Evolutionary conservation across 2,797 vertebrate species (phyloP).

Genomic region (Anisognathus igniventris): DNA sequence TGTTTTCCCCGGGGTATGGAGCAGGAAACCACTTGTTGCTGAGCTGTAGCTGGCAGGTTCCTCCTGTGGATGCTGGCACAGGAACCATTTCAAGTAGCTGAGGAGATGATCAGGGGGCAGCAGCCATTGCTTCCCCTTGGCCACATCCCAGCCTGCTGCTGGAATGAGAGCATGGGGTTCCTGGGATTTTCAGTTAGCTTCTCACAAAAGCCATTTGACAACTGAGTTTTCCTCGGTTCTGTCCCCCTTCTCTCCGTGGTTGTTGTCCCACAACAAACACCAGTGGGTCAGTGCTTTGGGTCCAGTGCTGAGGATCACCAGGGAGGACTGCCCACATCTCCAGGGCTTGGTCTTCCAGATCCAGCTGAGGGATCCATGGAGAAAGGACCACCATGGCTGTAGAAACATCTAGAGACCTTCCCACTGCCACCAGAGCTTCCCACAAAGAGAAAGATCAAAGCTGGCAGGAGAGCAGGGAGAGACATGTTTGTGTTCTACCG

Average conservation of each 20-base stretch:
- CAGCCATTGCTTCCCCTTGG: not conserved
- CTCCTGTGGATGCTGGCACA: not conserved
- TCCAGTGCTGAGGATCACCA: not conserved
- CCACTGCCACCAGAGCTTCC: not conserved
- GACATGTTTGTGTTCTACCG: not conserved
- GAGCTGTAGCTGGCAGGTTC: not conserved
- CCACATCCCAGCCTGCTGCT: not conserved
- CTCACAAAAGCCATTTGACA: not conserved
- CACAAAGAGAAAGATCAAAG: not conserved
- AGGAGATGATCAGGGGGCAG: not conserved
- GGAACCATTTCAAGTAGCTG: not conserved
- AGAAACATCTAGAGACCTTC: not conserved
- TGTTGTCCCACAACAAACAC: not conserved
- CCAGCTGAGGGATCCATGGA: not conserved
- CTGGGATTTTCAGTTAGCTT: not conserved
- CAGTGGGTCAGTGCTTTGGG: not conserved
- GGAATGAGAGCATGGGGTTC: rapidly evolving
- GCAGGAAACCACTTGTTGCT: not conserved
- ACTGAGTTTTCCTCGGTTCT: not conserved
- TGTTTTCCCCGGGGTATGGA: not conserved
- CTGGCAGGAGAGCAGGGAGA: not conserved
- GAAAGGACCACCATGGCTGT: not conserved
- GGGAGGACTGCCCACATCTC: not conserved
- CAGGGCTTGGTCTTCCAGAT: not conserved
- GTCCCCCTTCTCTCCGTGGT: rapidly evolving